phyloP scores from a whole-genome alignment of 2,113 vertebrate genomes.

The Porphyrio hochstetteri region DNA sequence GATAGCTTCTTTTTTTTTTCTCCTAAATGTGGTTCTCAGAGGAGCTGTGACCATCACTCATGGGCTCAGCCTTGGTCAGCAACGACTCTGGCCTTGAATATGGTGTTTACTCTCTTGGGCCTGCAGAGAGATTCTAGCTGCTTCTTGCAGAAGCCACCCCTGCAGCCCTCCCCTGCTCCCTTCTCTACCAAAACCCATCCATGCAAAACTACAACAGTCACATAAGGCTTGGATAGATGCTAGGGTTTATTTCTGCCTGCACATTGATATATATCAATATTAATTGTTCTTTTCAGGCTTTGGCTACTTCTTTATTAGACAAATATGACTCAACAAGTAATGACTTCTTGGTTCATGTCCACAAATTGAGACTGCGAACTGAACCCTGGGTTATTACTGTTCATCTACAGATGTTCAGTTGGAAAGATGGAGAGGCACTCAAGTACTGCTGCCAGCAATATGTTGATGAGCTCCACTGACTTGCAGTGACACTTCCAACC shows the following conservation, averaged over 20 bases:
- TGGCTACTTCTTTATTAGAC: neutral
- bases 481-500: neutral
- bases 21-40: too few species aligned
- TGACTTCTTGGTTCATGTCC: neutral
- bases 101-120: too few species aligned
- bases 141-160: too few species aligned
- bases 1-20: too few species aligned
- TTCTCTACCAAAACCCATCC: too few species aligned
- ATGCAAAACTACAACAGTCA: neutral
- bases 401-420: neutral
- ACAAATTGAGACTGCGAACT: neutral
- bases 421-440: neutral
- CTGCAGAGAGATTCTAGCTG: too few species aligned
- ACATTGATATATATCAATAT: neutral
- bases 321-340: neutral
- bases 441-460: slow-evolving; percentile 1
- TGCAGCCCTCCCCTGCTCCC: too few species aligned
- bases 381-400: neutral
- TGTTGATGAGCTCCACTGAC: slow-evolving; percentile 2
- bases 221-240: neutral
- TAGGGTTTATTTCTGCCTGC: neutral
- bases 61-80: too few species aligned
- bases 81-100: too few species aligned
- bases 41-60: too few species aligned
- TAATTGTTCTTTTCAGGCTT: neutral